Conservation (phyloP, 2,113 vertebrate species). For the Daboia siamensis region DNA sequence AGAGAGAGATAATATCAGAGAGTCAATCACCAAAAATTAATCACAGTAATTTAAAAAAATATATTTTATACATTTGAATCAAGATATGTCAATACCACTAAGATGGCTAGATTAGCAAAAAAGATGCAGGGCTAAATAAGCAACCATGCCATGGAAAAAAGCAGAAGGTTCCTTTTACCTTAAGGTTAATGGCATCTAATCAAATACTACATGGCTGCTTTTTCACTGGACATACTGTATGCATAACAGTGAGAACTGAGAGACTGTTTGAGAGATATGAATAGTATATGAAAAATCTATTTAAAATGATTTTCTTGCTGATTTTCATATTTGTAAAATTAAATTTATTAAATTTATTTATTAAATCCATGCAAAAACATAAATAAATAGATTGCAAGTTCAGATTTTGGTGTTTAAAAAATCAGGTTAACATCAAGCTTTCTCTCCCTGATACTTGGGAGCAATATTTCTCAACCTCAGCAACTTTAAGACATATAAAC, state of each 20-base stretch:
- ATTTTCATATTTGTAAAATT: slow-evolving; percentile 46
- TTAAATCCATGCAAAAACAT: background rate
- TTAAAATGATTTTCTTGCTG: slow-evolving; percentile 22
- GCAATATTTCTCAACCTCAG: background rate
- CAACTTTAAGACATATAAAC: background rate
- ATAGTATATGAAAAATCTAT: slow-evolving; percentile 28
- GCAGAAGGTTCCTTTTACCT: slow-evolving; percentile 43
- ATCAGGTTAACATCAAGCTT: background rate
- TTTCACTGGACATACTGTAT: background rate
- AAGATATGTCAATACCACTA: slow-evolving; percentile 32
- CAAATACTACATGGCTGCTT: slow-evolving; percentile 37
- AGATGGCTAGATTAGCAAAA: slow-evolving; percentile 15
- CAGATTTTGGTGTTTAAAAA: background rate
- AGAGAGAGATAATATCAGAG: background rate
- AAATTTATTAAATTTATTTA: no score
- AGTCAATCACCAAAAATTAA: slow-evolving; percentile 34
- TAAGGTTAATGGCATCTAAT: slow-evolving; percentile 52
- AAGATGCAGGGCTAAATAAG: slow-evolving; percentile 33
- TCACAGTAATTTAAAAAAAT: slow-evolving; percentile 25
- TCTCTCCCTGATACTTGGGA: background rate
- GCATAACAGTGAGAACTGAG: slow-evolving; percentile 41
- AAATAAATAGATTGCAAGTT: background rate
- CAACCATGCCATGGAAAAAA: slow-evolving; percentile 34
- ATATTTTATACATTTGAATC: slow-evolving; percentile 19
- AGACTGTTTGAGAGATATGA: slow-evolving; percentile 21